Percentiles rank a stretch among this genome's conserved stretches.
phyloP scores from a whole-genome alignment of 2,797 vertebrate species.

The Podarcis siculus region DNA sequence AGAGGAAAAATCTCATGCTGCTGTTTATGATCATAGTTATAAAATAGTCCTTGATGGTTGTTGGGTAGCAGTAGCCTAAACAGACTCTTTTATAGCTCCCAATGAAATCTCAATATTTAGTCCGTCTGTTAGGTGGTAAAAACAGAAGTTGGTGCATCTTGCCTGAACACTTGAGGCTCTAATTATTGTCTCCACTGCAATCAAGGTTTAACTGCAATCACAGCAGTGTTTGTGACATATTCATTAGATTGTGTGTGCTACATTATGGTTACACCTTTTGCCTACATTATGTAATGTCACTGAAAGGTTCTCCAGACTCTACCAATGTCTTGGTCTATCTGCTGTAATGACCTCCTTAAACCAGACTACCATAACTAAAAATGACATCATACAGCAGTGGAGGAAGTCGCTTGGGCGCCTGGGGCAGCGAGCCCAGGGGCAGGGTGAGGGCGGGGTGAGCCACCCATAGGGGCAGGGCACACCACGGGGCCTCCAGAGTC shows the following conservation, averaged over 20 bases:
- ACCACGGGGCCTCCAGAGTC: too few relatives aligned
- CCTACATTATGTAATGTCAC: fast-evolving
- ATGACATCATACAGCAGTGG: too few relatives aligned
- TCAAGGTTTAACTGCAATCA: not conserved
- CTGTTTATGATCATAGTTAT: slow-evolving; percentile 43
- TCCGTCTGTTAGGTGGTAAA: slow-evolving; percentile 20
- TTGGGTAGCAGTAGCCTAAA: slow-evolving; percentile 40
- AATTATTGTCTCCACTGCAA: not conserved
- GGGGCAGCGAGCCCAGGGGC: too few relatives aligned
- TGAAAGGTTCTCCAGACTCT: not conserved
- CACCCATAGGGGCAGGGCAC: too few relatives aligned
- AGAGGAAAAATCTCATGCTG: slow-evolving; percentile 53
- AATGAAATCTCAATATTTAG: slow-evolving; percentile 34
- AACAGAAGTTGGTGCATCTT: slow-evolving; percentile 25
- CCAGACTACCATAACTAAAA: not conserved
- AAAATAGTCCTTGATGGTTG: slow-evolving; percentile 52
- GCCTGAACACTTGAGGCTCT: not conserved
- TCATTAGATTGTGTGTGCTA: not conserved
- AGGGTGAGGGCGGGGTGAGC: too few relatives aligned
- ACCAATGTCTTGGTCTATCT: not conserved
- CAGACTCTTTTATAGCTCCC: slow-evolving; percentile 29
- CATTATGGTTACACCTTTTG: not conserved
- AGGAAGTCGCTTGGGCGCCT: too few relatives aligned
- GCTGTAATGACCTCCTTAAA: not conserved
- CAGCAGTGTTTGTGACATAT: not conserved